Evolutionary conservation across 2,888 invertebrate species (phyloP).

Genomic region (Coremacera marginata): DNA sequence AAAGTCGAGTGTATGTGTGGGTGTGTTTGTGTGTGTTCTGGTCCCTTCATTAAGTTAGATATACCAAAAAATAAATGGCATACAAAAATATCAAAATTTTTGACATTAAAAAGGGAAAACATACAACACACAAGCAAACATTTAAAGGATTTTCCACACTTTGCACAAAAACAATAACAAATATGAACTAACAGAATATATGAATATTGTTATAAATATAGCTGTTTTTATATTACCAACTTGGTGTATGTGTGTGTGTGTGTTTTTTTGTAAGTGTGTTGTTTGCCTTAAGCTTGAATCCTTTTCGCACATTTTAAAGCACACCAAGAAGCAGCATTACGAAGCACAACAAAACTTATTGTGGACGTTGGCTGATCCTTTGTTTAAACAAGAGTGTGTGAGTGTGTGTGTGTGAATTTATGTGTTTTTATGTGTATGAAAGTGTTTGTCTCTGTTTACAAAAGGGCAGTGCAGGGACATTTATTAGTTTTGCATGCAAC

Average conservation of each 20-base stretch:
- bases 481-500: conserved; percentile 22
- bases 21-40: no score
- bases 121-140: neutral
- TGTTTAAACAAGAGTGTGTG: neutral
- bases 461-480: neutral
- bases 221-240: neutral
- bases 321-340: neutral
- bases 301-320: neutral
- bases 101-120: conserved; percentile 13
- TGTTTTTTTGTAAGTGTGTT: neutral
- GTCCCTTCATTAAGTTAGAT: neutral
- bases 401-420: neutral
- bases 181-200: conserved; percentile 26
- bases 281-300: neutral
- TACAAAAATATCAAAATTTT: neutral
- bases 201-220: neutral
- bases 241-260: neutral
- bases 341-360: neutral
- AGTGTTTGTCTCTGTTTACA: conserved; percentile 4
- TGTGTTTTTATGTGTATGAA: conserved; percentile 34
- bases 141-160: conserved; percentile 5
- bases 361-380: neutral
- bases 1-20: no score
- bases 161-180: conserved; percentile 3
- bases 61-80: neutral